A percentile compares a stretch with the other conserved stretches of the same genome.
phyloP scores from a whole-genome alignment of 53 echinoderm and acorn worm genomes.

The Arbacia lixula region DNA sequence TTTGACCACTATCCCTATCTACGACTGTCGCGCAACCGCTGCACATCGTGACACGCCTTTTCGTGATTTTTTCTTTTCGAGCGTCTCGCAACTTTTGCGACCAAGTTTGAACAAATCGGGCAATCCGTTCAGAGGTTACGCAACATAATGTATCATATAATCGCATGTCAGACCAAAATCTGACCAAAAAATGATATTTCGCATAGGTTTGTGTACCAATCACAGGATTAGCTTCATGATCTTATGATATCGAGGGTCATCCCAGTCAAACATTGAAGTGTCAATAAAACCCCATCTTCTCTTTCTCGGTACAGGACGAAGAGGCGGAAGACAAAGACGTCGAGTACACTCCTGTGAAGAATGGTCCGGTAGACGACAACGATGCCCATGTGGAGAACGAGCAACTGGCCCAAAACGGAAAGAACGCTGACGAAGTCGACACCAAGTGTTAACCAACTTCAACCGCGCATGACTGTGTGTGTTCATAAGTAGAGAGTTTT shows the following conservation, averaged over 20 bases:
- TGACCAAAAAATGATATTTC: background rate
- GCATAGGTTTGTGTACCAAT: background rate
- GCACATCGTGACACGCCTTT: too few species aligned
- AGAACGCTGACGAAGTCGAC: slow-evolving; percentile 2
- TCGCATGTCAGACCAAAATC: too few species aligned
- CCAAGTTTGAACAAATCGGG: too few species aligned
- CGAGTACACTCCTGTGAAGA: background rate
- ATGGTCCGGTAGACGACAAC: background rate
- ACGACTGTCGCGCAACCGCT: background rate
- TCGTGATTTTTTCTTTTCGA: too few species aligned
- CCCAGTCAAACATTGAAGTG: background rate
- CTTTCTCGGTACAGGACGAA: background rate
- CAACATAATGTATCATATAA: too few species aligned
- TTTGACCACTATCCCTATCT: background rate
- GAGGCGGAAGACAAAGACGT: background rate
- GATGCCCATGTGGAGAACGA: slow-evolving; percentile 17
- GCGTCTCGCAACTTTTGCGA: too few species aligned
- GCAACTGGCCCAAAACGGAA: background rate
- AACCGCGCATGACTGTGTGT: background rate
- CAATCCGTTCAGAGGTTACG: too few species aligned
- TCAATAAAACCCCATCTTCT: too few species aligned
- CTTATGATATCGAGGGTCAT: background rate
- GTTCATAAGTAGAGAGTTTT: too few species aligned
- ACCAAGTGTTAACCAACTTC: slow-evolving; percentile 38
- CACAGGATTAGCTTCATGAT: background rate